Evolutionary conservation across 2,888 invertebrate genomes (phyloP), one percentile per base, ranked within the genome.

Genomic region (Cabera pusaria): DNA sequence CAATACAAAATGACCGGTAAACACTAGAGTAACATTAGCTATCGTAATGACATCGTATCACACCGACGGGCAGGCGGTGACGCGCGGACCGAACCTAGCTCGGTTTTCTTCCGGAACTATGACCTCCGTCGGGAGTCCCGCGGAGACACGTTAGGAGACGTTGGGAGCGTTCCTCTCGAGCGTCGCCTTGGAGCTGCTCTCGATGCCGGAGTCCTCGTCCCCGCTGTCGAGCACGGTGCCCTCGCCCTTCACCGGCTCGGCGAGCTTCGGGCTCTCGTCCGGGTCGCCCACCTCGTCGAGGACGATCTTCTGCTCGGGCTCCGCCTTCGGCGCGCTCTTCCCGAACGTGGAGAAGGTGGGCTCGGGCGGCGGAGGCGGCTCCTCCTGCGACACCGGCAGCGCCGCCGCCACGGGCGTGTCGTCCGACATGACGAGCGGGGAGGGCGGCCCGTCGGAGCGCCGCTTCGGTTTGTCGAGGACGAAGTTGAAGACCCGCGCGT

Each of bases 201-300:
- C 92, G 26, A 92, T 92, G 2, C 92, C 92, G 12, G 92, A 92
- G 62, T 92, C 92, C 52, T 92, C 92, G 57, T 92, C 92, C 0
- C 92, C 92, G 58, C 92, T 92, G 67, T 93, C 93, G 22, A 92
- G 63, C 16, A 91, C 82, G 22, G 92, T 91, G 1, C 91, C 92
- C 58, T 92, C 92, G 0, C 91, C 92, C 43, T 77, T 81, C 14
- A 79, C 82, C 3, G 74, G 67, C 42, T 83, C 83, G n/a, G 77
- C 70, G 8, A 64, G 61, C 37, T 71, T 71, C 2, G 68, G 57
- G 31, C 63, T 68, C 14, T 74, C 74, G 5, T 69, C 68, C 1
- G 53, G 35, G 1, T 56, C 51, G 8, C 55, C 50, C 39, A 61
- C 61, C 9, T 68, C 78, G 1, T 73, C 72, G 6, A 85, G 57